A percentile compares a stretch with the other conserved stretches of the same genome.
Conservation (phyloP, 2,113 vertebrate genomes). For the Loxodonta africana region DNA sequence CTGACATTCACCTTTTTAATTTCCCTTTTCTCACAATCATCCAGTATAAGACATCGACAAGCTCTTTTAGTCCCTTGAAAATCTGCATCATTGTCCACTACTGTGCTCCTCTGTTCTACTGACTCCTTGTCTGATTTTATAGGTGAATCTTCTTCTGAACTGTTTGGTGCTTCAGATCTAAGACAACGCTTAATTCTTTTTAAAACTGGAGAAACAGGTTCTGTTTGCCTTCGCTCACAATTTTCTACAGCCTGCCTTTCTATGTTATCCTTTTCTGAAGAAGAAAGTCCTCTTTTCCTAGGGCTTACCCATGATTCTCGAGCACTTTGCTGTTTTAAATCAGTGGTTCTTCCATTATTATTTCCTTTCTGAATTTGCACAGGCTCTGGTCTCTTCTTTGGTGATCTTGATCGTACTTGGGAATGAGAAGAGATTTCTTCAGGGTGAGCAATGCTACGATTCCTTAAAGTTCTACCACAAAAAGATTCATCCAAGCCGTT, state of each 20-base stretch:
- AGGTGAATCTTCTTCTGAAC: slow-evolving; percentile 92
- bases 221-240: slow-evolving; percentile 90
- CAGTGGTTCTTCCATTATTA: slow-evolving; percentile 89
- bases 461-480: slow-evolving; percentile 99
- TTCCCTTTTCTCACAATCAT: slow-evolving; percentile 93
- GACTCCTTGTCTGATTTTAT: slow-evolving; percentile 89
- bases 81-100: slow-evolving; percentile 92
- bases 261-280: slow-evolving; percentile 93
- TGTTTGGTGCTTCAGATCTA: slow-evolving; percentile 93
- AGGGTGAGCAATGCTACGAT: slow-evolving; percentile 98
- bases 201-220: slow-evolving; percentile 91
- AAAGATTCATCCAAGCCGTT: slow-evolving; percentile 99
- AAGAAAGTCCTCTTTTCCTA: slow-evolving; percentile 94
- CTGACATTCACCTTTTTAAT: slow-evolving; percentile 90
- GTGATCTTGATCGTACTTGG: slow-evolving; percentile 95
- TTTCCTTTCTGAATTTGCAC: slow-evolving; percentile 90
- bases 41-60: slow-evolving; percentile 91
- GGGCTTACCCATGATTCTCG: slow-evolving; percentile 93
- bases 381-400: slow-evolving; percentile 96
- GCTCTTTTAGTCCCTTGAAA: slow-evolving; percentile 90
- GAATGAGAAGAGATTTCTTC: slow-evolving; percentile 95
- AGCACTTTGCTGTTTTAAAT: slow-evolving; percentile 89
- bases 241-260: slow-evolving; percentile 93
- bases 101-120: slow-evolving; percentile 88
- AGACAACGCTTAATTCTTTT: slow-evolving; percentile 96